Evolutionary conservation across 2,888 invertebrate species (phyloP), one percentile per base, ranked within the genome.

Genomic region (Timema podura): DNA sequence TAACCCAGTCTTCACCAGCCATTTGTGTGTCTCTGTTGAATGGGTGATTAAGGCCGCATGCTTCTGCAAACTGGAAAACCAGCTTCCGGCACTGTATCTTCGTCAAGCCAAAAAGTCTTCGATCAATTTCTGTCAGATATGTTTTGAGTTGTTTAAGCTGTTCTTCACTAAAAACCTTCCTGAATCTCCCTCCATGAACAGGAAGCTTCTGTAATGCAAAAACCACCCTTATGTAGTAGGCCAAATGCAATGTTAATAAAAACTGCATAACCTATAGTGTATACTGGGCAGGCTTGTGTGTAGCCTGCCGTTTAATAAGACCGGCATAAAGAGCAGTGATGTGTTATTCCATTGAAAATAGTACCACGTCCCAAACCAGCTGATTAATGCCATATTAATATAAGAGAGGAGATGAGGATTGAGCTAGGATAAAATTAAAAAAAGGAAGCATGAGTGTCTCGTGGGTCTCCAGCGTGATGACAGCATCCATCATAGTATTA

Each of bases 121-220:
- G 1, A 6, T 54, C 54, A 11, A 54, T 54, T 54, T 54, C 54
- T 54, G 54, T 54, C 16, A 54, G 54, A 54, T 6, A 2, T 6
- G 7, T 54, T 54, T 2, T 54, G 7, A 54, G 54, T 13, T 54
- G 54, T 13, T 54, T 11, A 54, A 54, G 54, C 5, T 54, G 54
- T 54, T 3, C 54, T 54, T 2, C 15, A 16, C n/a, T 54, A 16
- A 54, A 54, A 13, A 13, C 54, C 1, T 54, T 54, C 54, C 54
- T 54, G 5, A 54, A 54, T 54, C 54, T 54, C 54, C 54, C 54
- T 6, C 54, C 54, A 54, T 54, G 54, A 5, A 54, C 54, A 9
- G 54, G 54, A 54, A 54, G 54, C 16, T 54, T 54, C 54, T 54
- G 54, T 15, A 13, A 54, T 54, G 54, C 54, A 54, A 54, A 54